These are phyloP conservation scores for Pocillopora verrucosa DNA, from an alignment of 64 coral and sea anemone species.

Conservation along the genomic window DNA sequence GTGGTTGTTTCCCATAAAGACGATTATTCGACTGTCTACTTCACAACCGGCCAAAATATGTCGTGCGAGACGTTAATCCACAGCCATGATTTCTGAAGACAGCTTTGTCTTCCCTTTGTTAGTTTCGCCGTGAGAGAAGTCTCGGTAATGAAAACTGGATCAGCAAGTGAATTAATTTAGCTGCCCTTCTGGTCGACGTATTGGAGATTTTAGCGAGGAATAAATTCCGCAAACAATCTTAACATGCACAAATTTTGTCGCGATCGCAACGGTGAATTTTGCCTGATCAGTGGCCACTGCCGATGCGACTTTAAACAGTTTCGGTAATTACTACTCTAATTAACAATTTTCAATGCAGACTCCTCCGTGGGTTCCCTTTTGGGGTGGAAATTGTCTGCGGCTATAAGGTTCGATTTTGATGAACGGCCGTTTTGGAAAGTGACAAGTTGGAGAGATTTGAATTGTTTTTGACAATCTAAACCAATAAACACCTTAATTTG, in stretches of 20 bases:
- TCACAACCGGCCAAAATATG: not conserved
- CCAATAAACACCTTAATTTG: slow-evolving; percentile 90
- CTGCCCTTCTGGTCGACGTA: slow-evolving; percentile 7
- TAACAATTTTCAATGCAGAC: slow-evolving; percentile 37
- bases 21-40: not conserved
- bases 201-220: slow-evolving; percentile 24
- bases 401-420: slow-evolving; percentile 38
- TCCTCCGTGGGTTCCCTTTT: slow-evolving; percentile 7
- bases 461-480: slow-evolving; percentile 66
- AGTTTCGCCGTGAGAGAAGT: slow-evolving; percentile 10
- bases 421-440: slow-evolving; percentile 32
- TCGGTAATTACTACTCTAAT: slow-evolving; percentile 26
- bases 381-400: slow-evolving; percentile 39
- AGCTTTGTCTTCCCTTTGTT: slow-evolving; percentile 33
- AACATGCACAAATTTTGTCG: slow-evolving; percentile 13
- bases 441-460: slow-evolving; percentile 53
- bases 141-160: slow-evolving; percentile 25
- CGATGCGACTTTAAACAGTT: slow-evolving; percentile 31
- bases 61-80: not conserved
- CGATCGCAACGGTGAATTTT: not conserved
- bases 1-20: not conserved
- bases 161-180: slow-evolving; percentile 35
- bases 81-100: not conserved
- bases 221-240: slow-evolving; percentile 44
- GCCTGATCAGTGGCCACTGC: not conserved